Evolutionary conservation across 2,888 invertebrate genomes (phyloP).

Genomic region (Torymus texanus): DNA sequence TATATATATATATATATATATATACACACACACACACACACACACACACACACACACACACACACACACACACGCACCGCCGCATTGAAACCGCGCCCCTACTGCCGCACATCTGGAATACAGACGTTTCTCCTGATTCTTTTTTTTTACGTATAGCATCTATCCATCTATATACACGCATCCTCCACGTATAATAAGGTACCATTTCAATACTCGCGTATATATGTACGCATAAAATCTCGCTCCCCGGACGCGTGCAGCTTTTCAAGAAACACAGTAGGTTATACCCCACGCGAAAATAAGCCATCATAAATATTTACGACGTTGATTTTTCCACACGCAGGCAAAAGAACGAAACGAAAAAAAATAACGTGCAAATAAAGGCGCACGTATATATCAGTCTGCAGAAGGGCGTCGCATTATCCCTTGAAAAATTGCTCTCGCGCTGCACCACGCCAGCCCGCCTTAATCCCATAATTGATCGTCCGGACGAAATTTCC

Average conservation of each 20-base stretch:
- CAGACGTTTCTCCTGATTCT: too few relatives aligned
- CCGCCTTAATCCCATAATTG: slow-evolving; percentile 5
- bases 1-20: too few relatives aligned
- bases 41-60: too few relatives aligned
- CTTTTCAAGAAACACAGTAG: not conserved
- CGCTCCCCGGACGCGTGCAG: not conserved
- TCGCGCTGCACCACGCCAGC: not conserved
- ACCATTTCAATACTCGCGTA: not conserved
- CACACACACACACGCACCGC: too few relatives aligned
- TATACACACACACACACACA: too few relatives aligned
- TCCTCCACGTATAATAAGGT: slow-evolving; percentile 8
- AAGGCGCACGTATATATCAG: slow-evolving; percentile 1
- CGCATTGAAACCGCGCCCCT: too few relatives aligned
- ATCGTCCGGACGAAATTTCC: too few relatives aligned
- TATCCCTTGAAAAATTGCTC: slow-evolving; percentile 24
- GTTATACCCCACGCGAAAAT: not conserved
- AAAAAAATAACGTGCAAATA: not conserved
- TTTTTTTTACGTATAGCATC: too few relatives aligned
- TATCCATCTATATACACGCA: too few relatives aligned
- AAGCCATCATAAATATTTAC: slow-evolving; percentile 40
- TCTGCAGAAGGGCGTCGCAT: not conserved
- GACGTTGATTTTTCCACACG: slow-evolving; percentile 8
- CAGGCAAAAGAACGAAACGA: not conserved
- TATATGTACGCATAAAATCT: too few relatives aligned
- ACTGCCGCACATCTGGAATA: too few relatives aligned